Conservation (phyloP, 2,797 vertebrate species). For the Sebastes paucispinis region DNA sequence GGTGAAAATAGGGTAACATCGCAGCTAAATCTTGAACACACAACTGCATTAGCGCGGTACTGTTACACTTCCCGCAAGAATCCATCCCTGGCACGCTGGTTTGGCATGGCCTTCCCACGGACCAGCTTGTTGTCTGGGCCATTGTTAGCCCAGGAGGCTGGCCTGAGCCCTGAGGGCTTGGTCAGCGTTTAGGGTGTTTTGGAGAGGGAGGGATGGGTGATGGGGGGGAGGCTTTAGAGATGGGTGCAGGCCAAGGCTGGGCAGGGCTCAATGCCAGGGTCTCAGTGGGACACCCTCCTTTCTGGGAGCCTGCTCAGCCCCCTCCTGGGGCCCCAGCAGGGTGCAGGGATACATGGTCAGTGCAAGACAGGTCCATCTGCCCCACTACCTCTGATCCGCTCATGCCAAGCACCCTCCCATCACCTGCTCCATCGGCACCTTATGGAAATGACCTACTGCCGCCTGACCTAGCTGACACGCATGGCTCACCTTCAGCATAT, state of each 20-base stretch:
- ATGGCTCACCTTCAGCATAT: slow-evolving; percentile 75
- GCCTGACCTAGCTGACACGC: slow-evolving; percentile 69
- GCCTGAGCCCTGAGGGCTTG: slow-evolving; percentile 77
- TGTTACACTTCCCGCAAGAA: slow-evolving; percentile 46
- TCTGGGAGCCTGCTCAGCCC: slow-evolving; percentile 76
- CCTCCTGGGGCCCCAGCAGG: slow-evolving; percentile 76
- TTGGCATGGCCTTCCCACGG: slow-evolving; percentile 52
- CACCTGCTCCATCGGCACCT: slow-evolving; percentile 75
- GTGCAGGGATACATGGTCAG: slow-evolving; percentile 81
- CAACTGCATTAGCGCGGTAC: slow-evolving; percentile 8
- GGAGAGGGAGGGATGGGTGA: slow-evolving; percentile 30
- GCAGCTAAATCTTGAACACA: neutral
- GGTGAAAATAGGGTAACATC: neutral
- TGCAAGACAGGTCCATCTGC: slow-evolving; percentile 89
- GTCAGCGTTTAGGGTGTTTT: slow-evolving; percentile 78
- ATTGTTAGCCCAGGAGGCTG: slow-evolving; percentile 76
- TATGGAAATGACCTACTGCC: slow-evolving; percentile 79
- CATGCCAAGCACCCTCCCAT: slow-evolving; percentile 72
- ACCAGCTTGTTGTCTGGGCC: slow-evolving; percentile 78
- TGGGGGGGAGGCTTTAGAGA: slow-evolving; percentile 44
- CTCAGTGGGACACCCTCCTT: slow-evolving; percentile 80
- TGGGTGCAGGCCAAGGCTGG: slow-evolving; percentile 80
- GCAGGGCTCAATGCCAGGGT: slow-evolving; percentile 77
- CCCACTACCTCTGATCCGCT: slow-evolving; percentile 70
- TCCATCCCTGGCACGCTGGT: slow-evolving; percentile 45